A percentile compares a stretch with the other conserved stretches of the same genome.
Conservation (phyloP, 2,113 vertebrate genomes). For the Origma solitaria region DNA sequence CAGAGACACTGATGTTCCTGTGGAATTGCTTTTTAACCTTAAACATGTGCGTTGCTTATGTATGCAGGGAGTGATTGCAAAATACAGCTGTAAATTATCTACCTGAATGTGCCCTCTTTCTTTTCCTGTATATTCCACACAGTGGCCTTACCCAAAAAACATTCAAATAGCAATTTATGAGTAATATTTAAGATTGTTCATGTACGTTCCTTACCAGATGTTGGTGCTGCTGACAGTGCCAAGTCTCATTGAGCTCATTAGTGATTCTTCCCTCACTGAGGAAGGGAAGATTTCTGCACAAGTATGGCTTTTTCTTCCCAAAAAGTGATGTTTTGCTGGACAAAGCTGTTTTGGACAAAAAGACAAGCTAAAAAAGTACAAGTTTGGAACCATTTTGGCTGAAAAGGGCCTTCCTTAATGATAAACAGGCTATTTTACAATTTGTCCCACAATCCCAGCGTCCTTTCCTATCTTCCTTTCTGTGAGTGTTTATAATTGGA, state of each 20-base stretch:
- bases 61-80: background rate
- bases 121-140: background rate
- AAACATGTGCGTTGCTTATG: accelerated
- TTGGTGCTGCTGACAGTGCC: background rate
- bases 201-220: background rate
- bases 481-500: background rate
- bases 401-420: background rate
- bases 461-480: background rate
- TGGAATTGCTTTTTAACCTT: background rate
- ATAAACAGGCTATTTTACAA: background rate
- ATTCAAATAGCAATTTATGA: background rate
- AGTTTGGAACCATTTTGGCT: background rate
- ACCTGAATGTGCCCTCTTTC: background rate
- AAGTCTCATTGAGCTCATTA: background rate
- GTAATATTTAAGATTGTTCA: background rate
- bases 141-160: background rate
- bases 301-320: background rate
- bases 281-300: background rate
- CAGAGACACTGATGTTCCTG: background rate
- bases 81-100: background rate
- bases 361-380: background rate
- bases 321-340: background rate
- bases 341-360: background rate
- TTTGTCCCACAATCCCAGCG: background rate
- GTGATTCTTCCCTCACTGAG: background rate